Base-by-base conservation (phyloP, 2,888 invertebrate species). In the Xylota segnis region DNA sequence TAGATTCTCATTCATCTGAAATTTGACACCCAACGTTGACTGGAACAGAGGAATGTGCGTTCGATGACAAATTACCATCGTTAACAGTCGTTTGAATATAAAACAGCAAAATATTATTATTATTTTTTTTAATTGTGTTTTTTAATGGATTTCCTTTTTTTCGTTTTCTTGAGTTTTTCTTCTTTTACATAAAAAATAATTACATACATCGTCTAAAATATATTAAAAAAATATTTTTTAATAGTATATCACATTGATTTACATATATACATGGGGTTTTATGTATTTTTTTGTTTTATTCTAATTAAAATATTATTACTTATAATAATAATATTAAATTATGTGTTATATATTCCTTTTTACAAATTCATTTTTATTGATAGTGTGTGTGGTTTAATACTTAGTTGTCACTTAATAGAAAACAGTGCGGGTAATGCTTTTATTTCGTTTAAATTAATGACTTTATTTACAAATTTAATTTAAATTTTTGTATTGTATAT, bases 211-310 rank as follows among this genome's bases (percentile, higher is more conserved):
- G 52, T 75, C 75, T 84, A 79, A 79, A 79, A 79, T 84, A 84
- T 84, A 84, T 79, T 79, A 79, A 70, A 79, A 66, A 83, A 59
- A 59, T 81, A 50, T 77, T 76, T 66, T 83, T 86, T 82, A 86
- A 86, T 86, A 77, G 81, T 86, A 82, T 86, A 86, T 86, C 86
- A 86, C 86, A 86, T 72, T 77, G 86, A 86, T 86, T 86, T 86
- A 86, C 86, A 86, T 81, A 81, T 81, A 47, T 81, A 86, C 81
- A 82, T 34, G 47, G 37, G 32, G 58, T 40, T 71, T 74, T 32
- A 76, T 56, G 47, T 6, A 16, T 63, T 40, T 37, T 54, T 40
- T 12, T n/a, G 4, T 65, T 50, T 54, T 72, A 72, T 59, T 40
- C 47, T 76, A 86, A 86, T 86, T 86, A 72, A 76, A 77, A 76